phyloP scores from a whole-genome alignment of 1,140 invertebrate genomes.

The Tetramorium alpestre region DNA sequence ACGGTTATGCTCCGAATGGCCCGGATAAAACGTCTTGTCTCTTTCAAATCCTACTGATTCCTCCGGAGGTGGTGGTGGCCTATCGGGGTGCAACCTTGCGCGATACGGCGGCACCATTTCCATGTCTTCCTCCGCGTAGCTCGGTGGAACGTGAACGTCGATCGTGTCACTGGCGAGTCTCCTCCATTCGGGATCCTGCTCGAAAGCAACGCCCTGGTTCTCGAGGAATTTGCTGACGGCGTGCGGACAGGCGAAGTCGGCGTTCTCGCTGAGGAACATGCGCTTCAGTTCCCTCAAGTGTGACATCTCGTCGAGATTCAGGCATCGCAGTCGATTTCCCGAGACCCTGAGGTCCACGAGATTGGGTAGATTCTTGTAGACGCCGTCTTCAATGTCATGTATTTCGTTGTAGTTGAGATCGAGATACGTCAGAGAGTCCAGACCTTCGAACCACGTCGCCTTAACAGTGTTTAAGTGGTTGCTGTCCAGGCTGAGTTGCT shows the following conservation, averaged over 20 bases:
- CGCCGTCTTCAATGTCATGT: constrained; percentile 76
- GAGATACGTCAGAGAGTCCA: constrained; percentile 79
- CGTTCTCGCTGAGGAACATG: constrained; percentile 80
- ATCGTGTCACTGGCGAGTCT: constrained; percentile 69
- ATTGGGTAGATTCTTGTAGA: constrained; percentile 74
- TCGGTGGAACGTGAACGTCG: not conserved
- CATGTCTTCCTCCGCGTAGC: not conserved
- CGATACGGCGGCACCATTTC: constrained; percentile 51
- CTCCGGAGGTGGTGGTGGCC: not conserved
- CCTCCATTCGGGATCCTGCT: constrained; percentile 77
- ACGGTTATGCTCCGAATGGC: not conserved
- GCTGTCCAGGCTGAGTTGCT: constrained; percentile 81
- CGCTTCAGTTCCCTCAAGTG: constrained; percentile 74
- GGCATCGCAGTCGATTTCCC: constrained; percentile 80
- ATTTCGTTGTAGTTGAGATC: constrained; percentile 83
- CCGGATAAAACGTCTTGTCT: constrained; percentile 22
- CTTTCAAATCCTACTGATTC: not conserved
- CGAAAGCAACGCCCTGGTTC: constrained; percentile 71
- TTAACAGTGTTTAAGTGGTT: constrained; percentile 75
- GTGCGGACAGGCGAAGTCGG: constrained; percentile 80
- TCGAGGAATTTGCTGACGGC: constrained; percentile 76
- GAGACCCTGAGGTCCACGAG: constrained; percentile 82
- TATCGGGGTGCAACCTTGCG: constrained; percentile 51
- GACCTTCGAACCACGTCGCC: constrained; percentile 77
- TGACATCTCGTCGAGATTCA: constrained; percentile 77